Base-by-base conservation (phyloP, 2,797 vertebrate species). In the Phrynocephalus vlangalii region DNA sequence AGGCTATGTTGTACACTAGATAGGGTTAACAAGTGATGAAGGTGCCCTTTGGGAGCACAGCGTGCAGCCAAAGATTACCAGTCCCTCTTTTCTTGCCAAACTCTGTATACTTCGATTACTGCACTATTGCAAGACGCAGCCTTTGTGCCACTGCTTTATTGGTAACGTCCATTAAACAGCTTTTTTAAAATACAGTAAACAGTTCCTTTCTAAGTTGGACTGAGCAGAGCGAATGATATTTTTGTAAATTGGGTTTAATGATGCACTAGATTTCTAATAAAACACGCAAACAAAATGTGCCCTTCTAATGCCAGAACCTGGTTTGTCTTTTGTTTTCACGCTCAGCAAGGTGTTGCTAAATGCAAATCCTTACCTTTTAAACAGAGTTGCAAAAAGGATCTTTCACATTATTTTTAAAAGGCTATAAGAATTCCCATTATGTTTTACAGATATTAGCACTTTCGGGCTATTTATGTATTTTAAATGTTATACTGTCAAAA, bases 391-490 rank as follows among this genome's bases (percentile, higher is more conserved):
- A 92, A 86, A 28, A 92, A 94, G 89, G 89, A 92, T 96, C 93
- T 95, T 95, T 94, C 90, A 3, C 93, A 50, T 92, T 94, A 93
- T 87, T 68, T 82, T 92, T 93, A 84, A 94, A 96, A 92, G 94
- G 92, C 94, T 96, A 92, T 90, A 93, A 87, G 87, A 90, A 84
- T 95, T 92, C 92, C 90, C 84, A 84, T 92, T 94, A 15, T 86
- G 89, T 96, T 96, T 96, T 95, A 92, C 94, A 94, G 92, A 93
- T 95, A 95, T 81, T 96, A 96, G 96, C 96, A 97, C 95, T 96
- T 96, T 96, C 95, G 89, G 86, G 89, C 87, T 93, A 94, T 93
- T 94, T 95, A 95, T 92, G 87, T 96, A 95, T 83, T 95, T 94
- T 93, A 94, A 87, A 93, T 94, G 90, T 95, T 96, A 96, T 92